Evolutionary conservation across 2,888 invertebrate genomes (phyloP).

Genomic region (Orthosia gothica): DNA sequence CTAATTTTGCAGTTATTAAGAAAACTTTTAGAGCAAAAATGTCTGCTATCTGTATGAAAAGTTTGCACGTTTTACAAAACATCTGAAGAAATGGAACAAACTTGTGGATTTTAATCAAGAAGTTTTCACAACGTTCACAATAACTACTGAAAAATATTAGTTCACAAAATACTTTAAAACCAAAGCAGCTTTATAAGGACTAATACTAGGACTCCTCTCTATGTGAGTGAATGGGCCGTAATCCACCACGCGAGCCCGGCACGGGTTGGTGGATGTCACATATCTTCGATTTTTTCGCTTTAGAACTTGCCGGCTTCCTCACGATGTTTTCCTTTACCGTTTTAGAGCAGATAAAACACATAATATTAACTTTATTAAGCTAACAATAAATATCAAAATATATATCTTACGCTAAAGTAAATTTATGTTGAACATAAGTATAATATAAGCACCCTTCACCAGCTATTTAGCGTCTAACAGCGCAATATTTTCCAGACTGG

Average conservation of each 20-base stretch:
- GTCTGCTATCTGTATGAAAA: slow-evolving; percentile 30
- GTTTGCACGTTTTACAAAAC: slow-evolving; percentile 32
- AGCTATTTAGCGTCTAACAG: slow-evolving; percentile 34
- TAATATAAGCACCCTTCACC: slow-evolving; percentile 7
- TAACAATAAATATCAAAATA: background rate
- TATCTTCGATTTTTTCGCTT: too few relatives aligned
- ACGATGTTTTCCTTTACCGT: too few relatives aligned
- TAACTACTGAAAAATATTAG: background rate
- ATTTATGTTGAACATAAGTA: slow-evolving; percentile 13
- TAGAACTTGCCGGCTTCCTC: too few relatives aligned
- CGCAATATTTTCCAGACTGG: slow-evolving; percentile 14
- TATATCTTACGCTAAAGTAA: background rate
- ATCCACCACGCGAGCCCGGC: too few relatives aligned
- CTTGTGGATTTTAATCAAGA: slow-evolving; percentile 45
- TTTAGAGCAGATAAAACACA: background rate
- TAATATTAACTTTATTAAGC: background rate
- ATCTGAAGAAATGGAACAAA: slow-evolving; percentile 20
- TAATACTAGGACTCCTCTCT: background rate
- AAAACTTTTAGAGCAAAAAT: slow-evolving; percentile 32
- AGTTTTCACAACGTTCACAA: slow-evolving; percentile 23
- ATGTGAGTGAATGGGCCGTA: too few relatives aligned
- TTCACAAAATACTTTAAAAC: background rate
- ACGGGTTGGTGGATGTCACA: too few relatives aligned
- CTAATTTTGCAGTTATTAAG: slow-evolving; percentile 39
- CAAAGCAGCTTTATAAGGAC: too few relatives aligned